phyloP scores from a whole-genome alignment of 2,113 vertebrate genomes.

The Glaucidium brasilianum region DNA sequence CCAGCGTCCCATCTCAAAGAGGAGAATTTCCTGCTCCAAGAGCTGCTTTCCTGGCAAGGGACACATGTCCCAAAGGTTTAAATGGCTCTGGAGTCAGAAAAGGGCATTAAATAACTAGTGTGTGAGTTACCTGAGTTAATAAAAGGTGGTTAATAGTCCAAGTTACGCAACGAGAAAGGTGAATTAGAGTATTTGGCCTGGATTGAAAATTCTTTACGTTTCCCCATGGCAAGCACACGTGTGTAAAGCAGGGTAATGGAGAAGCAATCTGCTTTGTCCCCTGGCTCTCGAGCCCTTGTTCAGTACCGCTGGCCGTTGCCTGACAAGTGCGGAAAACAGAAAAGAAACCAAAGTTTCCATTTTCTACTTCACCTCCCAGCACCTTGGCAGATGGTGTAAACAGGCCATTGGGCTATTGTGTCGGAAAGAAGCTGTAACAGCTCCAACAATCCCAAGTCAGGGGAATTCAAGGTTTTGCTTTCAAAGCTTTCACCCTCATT shows the following conservation, averaged over 20 bases:
- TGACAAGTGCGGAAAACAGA: background rate
- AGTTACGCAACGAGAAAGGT: background rate
- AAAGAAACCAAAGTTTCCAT: background rate
- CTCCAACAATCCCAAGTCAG: background rate
- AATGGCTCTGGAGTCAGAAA: background rate
- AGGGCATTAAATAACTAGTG: background rate
- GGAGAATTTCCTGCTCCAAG: background rate
- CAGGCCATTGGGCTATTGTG: background rate
- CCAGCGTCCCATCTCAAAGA: background rate
- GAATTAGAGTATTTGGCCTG: background rate
- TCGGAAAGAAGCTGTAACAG: background rate
- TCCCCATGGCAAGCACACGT: no score
- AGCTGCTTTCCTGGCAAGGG: background rate
- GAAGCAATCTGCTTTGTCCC: background rate
- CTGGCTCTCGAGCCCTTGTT: background rate
- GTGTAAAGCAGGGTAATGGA: background rate
- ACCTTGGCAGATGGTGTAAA: background rate
- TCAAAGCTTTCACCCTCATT: background rate
- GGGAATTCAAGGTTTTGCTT: background rate
- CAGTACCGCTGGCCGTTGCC: background rate
- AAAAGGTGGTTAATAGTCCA: background rate
- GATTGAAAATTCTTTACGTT: background rate
- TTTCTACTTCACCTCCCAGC: background rate
- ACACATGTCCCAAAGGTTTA: rapidly evolving
- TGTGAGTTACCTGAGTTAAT: no score